A percentile compares a stretch with the other conserved stretches of the same genome.
These are phyloP conservation scores for Tarsius wallacei DNA, from an alignment of 2,797 vertebrate genomes.

Conservation along the genomic window DNA sequence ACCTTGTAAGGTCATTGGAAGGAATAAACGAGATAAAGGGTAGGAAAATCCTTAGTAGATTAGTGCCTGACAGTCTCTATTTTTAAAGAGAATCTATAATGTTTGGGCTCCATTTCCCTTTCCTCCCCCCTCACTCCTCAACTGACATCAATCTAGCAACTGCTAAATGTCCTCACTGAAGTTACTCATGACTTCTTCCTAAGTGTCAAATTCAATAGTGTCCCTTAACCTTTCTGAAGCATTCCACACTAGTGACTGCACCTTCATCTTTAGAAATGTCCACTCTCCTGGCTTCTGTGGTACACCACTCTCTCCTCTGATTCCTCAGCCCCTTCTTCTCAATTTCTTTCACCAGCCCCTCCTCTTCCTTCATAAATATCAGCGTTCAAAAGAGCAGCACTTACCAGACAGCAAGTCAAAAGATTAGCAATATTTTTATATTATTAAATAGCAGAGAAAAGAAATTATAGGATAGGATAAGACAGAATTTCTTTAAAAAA, in stretches of 20 bases:
- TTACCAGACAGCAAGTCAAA: background rate
- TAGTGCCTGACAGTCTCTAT: background rate
- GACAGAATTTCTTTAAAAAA: background rate
- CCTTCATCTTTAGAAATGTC: background rate
- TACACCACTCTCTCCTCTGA: background rate
- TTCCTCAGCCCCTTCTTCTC: background rate
- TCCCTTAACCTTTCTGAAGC: background rate
- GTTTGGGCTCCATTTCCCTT: no score
- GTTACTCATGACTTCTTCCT: background rate
- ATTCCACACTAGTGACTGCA: conserved; percentile 15
- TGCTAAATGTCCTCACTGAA: background rate
- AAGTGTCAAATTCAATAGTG: background rate
- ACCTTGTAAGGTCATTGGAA: background rate
- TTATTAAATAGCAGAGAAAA: background rate
- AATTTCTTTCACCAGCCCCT: background rate
- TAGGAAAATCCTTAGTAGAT: background rate
- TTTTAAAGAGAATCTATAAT: background rate
- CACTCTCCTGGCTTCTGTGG: background rate
- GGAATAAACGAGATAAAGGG: background rate
- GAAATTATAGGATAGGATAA: background rate
- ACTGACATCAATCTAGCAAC: background rate
- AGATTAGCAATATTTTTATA: background rate
- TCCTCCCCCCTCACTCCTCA: background rate
- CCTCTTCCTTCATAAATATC: background rate
- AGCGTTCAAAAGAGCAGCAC: background rate